Conservation (phyloP, 2,113 vertebrate species). For the Chaenocephalus aceratus region DNA sequence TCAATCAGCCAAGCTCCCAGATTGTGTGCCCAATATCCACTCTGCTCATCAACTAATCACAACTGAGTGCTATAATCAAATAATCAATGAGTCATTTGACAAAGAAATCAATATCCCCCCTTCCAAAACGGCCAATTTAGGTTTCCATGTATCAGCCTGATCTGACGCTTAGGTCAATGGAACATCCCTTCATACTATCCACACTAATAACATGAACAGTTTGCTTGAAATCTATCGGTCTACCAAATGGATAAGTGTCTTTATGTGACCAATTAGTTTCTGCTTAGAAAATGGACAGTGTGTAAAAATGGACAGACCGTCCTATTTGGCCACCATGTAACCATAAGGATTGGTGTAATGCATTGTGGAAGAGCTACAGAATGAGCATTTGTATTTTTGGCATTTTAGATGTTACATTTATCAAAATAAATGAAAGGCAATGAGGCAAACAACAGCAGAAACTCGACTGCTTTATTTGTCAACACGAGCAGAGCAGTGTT, state of each 20-base stretch:
- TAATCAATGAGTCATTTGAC: conserved; percentile 74
- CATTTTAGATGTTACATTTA: conserved; percentile 22
- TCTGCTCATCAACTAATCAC: conserved; percentile 70
- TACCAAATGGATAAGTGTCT: conserved; percentile 49
- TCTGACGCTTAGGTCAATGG: conserved; percentile 59
- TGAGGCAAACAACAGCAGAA: conserved; percentile 1
- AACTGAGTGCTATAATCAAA: conserved; percentile 72
- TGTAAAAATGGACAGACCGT: conserved; percentile 27
- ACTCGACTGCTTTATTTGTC: conserved; percentile 5
- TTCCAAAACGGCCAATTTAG: conserved; percentile 63
- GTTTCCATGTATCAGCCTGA: conserved; percentile 62
- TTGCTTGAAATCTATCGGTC: conserved; percentile 44
- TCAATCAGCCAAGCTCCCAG: conserved; percentile 51
- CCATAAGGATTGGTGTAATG: background rate
- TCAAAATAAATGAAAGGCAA: conserved; percentile 2
- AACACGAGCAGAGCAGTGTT: conserved; percentile 11
- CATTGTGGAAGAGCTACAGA: background rate
- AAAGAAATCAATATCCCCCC: conserved; percentile 56
- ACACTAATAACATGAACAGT: conserved; percentile 56
- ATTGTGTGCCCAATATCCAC: conserved; percentile 57
- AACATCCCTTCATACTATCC: conserved; percentile 68
- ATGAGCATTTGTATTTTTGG: conserved; percentile 15
- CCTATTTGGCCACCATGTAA: conserved; percentile 5
- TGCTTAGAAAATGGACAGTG: conserved; percentile 22
- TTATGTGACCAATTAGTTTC: conserved; percentile 46